A percentile compares a stretch with the other conserved stretches of the same genome.
phyloP scores from a whole-genome alignment of 2,113 vertebrate genomes.

The Chauna torquata region DNA sequence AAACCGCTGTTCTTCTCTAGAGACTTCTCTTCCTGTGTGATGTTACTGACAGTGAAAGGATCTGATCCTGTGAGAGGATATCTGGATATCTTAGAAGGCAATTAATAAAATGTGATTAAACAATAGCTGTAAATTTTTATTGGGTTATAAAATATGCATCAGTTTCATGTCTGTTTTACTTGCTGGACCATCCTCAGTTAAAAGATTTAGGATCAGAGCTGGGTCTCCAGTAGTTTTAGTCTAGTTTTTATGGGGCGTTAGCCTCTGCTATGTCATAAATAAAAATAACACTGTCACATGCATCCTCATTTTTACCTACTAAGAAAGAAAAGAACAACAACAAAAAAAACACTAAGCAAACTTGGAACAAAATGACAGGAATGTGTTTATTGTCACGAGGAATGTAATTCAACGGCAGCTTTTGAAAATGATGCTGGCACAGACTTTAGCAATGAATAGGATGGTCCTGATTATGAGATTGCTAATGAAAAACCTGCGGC shows the following conservation, averaged over 20 bases:
- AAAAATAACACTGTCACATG: too few relatives aligned
- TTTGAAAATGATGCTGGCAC: neutral
- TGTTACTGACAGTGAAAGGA: neutral
- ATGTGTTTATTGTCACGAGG: neutral
- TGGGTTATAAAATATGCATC: neutral
- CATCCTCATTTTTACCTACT: neutral
- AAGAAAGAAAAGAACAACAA: too few relatives aligned
- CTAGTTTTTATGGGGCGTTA: neutral
- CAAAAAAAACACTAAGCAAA: neutral
- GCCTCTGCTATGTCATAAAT: neutral
- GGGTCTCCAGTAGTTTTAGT: too few relatives aligned
- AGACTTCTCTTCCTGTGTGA: fast-evolving
- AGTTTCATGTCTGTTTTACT: neutral
- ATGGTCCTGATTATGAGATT: neutral
- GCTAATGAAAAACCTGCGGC: neutral
- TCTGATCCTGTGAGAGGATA: neutral
- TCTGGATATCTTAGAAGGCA: neutral
- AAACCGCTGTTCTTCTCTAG: neutral
- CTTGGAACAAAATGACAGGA: neutral
- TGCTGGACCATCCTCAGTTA: neutral
- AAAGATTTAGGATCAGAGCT: neutral
- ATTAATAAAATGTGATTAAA: neutral
- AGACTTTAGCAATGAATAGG: neutral
- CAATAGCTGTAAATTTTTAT: too few relatives aligned
- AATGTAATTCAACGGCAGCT: neutral